A percentile compares a stretch with the other conserved stretches of the same genome.
phyloP scores from a whole-genome alignment of 1,140 invertebrate species.

The Bombus turneri region DNA sequence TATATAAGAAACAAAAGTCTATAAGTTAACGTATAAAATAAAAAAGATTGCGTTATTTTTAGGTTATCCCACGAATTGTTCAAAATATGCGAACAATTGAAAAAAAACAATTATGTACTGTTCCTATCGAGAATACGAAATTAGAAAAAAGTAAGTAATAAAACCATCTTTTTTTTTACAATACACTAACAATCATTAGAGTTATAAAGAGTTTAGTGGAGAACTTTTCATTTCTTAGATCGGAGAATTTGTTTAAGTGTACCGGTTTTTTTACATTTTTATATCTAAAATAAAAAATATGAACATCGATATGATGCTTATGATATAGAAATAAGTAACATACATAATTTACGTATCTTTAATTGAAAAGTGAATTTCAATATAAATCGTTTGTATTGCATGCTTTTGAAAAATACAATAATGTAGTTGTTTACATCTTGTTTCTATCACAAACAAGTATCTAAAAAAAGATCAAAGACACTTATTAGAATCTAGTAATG shows the following conservation, averaged over 20 bases:
- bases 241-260: no score
- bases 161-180: not conserved
- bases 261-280: no score
- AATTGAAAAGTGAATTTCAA: no score
- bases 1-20: not conserved
- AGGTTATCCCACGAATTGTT: constrained; percentile 32
- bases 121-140: not conserved
- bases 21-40: not conserved
- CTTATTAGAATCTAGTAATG: no score
- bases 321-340: no score
- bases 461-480: no score
- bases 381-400: accelerated
- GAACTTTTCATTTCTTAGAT: not conserved
- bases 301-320: no score
- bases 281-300: no score
- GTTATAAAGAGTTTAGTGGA: not conserved
- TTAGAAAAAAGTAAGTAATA: constrained; percentile 71
- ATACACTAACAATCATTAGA: not conserved
- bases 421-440: no score
- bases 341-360: no score
- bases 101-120: not conserved
- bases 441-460: no score
- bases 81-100: not conserved
- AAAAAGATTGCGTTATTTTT: not conserved
- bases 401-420: not conserved